Conservation (phyloP, 2,888 invertebrate species). For the Pheosia tremula region DNA sequence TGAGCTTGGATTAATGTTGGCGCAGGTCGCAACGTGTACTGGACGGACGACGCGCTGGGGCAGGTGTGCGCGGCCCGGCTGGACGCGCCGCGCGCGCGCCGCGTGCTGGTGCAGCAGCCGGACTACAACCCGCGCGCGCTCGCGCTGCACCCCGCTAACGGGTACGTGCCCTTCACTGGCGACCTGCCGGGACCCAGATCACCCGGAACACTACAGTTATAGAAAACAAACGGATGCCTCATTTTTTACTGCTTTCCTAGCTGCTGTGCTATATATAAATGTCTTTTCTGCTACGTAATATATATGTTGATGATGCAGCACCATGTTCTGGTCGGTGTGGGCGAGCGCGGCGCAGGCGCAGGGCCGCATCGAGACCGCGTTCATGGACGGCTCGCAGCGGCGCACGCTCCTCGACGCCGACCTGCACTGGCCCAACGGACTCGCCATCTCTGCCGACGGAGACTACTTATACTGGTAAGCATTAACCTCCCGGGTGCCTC, state of each 20-base stretch:
- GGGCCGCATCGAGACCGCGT: conserved; percentile 87
- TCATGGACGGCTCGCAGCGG: conserved; percentile 89
- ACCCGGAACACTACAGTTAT: no score
- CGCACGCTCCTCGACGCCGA: conserved; percentile 78
- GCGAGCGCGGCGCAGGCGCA: conserved; percentile 61
- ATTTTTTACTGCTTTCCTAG: no score
- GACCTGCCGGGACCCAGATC: no score
- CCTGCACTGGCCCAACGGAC: conserved; percentile 90
- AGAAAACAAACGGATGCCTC: no score
- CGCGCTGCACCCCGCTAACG: conserved; percentile 86
- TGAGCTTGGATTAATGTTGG: no score
- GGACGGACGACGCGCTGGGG: conserved; percentile 90
- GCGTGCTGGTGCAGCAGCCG: conserved; percentile 85
- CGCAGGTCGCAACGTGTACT: conserved; percentile 88
- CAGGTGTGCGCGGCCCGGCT: conserved; percentile 88
- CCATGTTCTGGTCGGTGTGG: conserved; percentile 93
- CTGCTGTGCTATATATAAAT: not conserved
- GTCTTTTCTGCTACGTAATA: not conserved
- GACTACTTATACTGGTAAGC: conserved; percentile 61
- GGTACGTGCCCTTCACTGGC: conserved; percentile 61
- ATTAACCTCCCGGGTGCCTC: conserved; percentile 8
- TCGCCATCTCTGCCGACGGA: conserved; percentile 73
- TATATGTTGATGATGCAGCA: conserved; percentile 44
- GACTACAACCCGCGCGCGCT: conserved; percentile 86
- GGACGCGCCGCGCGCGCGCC: conserved; percentile 78